Conservation (phyloP, 1,140 invertebrate genomes). For the Caenorhabditis inopinata region DNA sequence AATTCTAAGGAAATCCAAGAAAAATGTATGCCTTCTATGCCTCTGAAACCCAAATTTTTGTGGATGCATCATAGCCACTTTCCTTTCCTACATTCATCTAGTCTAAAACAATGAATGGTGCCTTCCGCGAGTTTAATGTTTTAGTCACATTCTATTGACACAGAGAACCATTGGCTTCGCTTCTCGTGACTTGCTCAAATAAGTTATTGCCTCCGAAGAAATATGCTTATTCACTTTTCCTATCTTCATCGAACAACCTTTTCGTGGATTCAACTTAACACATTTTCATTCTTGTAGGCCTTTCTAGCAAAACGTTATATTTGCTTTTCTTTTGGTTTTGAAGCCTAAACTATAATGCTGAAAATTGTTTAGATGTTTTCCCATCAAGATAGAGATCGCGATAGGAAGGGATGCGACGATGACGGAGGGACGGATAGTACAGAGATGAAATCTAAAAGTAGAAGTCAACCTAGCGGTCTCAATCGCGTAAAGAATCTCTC, state of each 20-base stretch:
- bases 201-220: neutral
- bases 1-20: too few relatives aligned
- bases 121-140: neutral
- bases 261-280: too few relatives aligned
- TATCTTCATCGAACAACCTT: neutral
- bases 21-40: too few relatives aligned
- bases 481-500: slow-evolving; percentile 51
- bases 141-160: neutral
- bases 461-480: slow-evolving; percentile 51
- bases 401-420: neutral
- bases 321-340: too few relatives aligned
- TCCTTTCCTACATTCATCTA: too few relatives aligned
- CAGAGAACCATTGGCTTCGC: neutral
- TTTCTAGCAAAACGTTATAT: neutral
- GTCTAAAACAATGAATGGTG: neutral
- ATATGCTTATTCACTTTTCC: slow-evolving; percentile 27
- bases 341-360: neutral
- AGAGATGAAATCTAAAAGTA: slow-evolving; percentile 35
- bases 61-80: too few relatives aligned
- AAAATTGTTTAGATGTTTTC: neutral
- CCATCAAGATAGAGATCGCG: neutral
- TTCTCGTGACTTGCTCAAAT: neutral
- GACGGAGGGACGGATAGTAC: slow-evolving; percentile 21
- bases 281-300: neutral
- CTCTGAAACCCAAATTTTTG: too few relatives aligned